Conservation (phyloP, 2,888 invertebrate species). For the Melanotus villosus region DNA sequence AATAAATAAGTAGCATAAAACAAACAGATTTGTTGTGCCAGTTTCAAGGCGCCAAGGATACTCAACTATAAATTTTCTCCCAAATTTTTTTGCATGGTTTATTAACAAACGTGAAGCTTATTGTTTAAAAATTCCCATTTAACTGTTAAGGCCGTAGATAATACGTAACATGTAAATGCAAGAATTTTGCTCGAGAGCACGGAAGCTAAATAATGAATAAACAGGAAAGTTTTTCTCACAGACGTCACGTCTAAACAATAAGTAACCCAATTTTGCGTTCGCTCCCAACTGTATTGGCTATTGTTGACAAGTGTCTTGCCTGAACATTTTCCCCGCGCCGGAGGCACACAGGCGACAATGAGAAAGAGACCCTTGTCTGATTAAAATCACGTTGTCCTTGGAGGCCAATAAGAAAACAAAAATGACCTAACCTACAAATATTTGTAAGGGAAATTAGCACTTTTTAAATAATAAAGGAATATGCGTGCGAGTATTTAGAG, state of each 20-base stretch:
- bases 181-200: constrained; percentile 22
- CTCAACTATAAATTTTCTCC: no score
- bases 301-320: neutral
- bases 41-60: no score
- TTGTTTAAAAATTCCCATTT: no score
- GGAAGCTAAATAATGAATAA: constrained; percentile 31
- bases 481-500: neutral
- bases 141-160: neutral
- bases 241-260: constrained; percentile 31
- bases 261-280: constrained; percentile 29
- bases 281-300: neutral
- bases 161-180: neutral
- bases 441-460: constrained; percentile 11
- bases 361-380: constrained; percentile 11
- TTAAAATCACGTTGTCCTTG: constrained; percentile 33
- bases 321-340: neutral
- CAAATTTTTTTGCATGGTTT: no score
- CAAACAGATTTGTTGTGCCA: no score
- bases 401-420: constrained; percentile 23
- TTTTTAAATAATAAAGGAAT: neutral
- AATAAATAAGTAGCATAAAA: no score
- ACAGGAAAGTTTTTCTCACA: constrained; percentile 25
- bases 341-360: neutral
- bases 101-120: no score
- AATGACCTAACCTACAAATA: constrained; percentile 39